phyloP scores from a whole-genome alignment of 2,113 vertebrate genomes.

The Struthidea cinerea region DNA sequence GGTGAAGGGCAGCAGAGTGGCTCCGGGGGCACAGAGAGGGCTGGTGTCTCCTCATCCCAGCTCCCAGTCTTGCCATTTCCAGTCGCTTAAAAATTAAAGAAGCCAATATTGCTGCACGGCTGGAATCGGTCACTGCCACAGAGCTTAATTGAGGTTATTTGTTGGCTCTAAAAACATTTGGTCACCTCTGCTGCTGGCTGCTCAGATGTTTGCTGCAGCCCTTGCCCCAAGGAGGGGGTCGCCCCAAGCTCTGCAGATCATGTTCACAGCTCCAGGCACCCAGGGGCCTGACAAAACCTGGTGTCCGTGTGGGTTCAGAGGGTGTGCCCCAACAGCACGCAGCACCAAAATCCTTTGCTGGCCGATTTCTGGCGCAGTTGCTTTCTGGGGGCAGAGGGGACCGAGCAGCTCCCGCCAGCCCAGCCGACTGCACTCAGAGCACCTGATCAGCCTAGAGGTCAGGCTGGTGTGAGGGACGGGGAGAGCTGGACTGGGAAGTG shows the following conservation, averaged over 20 bases:
- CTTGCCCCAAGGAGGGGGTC: background rate
- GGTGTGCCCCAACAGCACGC: background rate
- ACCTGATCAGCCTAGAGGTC: background rate
- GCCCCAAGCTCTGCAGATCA: background rate
- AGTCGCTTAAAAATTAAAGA: conserved; percentile 58
- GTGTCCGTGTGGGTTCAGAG: background rate
- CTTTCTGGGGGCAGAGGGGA: background rate
- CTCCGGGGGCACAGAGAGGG: background rate
- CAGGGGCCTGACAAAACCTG: accelerated
- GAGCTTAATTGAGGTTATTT: conserved; percentile 58
- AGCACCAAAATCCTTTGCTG: background rate
- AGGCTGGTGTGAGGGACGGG: background rate
- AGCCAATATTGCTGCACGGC: background rate
- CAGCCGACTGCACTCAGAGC: background rate
- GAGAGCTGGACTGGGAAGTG: background rate
- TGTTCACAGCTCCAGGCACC: background rate
- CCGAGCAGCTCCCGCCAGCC: background rate
- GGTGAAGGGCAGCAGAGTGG: background rate
- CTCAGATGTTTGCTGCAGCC: background rate
- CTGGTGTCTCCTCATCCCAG: background rate
- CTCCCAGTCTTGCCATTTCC: background rate
- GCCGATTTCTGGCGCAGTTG: accelerated
- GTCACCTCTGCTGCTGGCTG: background rate
- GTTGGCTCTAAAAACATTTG: background rate
- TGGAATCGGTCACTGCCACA: conserved; percentile 59